Evolutionary conservation across 2,113 vertebrate species (phyloP).

Genomic region (Corvus cornix): DNA sequence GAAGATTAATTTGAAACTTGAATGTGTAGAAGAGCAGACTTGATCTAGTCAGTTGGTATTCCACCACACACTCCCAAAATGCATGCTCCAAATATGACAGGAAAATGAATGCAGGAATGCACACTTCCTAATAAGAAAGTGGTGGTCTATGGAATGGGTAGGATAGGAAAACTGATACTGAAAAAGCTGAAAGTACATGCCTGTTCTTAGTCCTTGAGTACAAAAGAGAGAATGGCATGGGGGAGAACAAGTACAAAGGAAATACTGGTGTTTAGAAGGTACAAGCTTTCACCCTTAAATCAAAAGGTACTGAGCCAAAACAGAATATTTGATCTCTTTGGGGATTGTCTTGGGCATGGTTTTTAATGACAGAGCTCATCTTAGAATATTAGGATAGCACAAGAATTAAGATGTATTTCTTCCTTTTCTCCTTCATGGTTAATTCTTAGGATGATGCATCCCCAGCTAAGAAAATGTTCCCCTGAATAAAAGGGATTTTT

Average conservation of each 20-base stretch:
- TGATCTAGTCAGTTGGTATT: neutral
- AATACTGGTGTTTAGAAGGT: neutral
- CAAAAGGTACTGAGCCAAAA: neutral
- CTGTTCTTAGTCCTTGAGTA: neutral
- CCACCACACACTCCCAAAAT: neutral
- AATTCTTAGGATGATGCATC: neutral
- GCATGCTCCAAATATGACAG: neutral
- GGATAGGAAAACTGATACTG: neutral
- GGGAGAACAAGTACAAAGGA: neutral
- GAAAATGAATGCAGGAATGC: neutral
- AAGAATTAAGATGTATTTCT: neutral
- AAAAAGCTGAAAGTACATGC: neutral
- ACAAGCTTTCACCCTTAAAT: neutral
- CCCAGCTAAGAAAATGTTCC: neutral
- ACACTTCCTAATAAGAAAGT: neutral
- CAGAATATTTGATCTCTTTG: neutral
- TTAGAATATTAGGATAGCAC: neutral
- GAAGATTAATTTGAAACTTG: neutral
- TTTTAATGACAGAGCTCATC: neutral
- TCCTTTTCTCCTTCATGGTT: neutral
- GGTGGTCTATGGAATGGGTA: neutral
- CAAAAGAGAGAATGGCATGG: neutral
- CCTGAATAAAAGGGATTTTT: neutral
- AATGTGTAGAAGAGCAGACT: neutral
- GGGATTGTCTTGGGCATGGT: neutral